Evolutionary conservation across 2,888 invertebrate genomes (phyloP).

Genomic region (Xanthia togata): DNA sequence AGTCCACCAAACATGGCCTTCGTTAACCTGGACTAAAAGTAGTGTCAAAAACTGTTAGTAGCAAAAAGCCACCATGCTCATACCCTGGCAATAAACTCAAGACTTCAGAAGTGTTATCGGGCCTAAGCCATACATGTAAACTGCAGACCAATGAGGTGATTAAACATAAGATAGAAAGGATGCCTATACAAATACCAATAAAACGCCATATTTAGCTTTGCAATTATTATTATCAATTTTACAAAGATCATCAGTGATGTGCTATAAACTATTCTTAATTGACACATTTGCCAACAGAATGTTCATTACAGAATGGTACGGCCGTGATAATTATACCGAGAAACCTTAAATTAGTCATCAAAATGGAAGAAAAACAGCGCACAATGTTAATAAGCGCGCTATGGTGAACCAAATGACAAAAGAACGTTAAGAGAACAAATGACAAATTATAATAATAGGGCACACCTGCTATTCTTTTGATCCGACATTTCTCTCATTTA

Average conservation of each 20-base stretch:
- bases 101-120: slow-evolving; percentile 38
- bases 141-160: slow-evolving; percentile 46
- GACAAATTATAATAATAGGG: slow-evolving; percentile 89
- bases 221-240: slow-evolving; percentile 59
- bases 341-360: slow-evolving; percentile 73
- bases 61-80: neutral
- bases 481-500: slow-evolving; percentile 90
- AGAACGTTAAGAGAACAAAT: slow-evolving; percentile 84
- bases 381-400: slow-evolving; percentile 78
- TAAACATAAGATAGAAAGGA: slow-evolving; percentile 46
- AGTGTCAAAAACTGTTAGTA: neutral
- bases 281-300: slow-evolving; percentile 69
- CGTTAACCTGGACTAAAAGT: neutral
- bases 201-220: slow-evolving; percentile 43
- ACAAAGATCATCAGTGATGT: slow-evolving; percentile 51
- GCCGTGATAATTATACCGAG: slow-evolving; percentile 65
- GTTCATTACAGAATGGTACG: slow-evolving; percentile 58
- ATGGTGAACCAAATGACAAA: slow-evolving; percentile 80
- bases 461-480: slow-evolving; percentile 90
- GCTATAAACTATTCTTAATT: slow-evolving; percentile 63
- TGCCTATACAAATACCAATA: slow-evolving; percentile 37
- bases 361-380: slow-evolving; percentile 70
- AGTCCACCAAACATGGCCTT: neutral
- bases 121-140: slow-evolving; percentile 48
- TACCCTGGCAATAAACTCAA: slow-evolving; percentile 22